Conservation (phyloP, 2,113 vertebrate species). For the Ailuropoda melanoleuca region DNA sequence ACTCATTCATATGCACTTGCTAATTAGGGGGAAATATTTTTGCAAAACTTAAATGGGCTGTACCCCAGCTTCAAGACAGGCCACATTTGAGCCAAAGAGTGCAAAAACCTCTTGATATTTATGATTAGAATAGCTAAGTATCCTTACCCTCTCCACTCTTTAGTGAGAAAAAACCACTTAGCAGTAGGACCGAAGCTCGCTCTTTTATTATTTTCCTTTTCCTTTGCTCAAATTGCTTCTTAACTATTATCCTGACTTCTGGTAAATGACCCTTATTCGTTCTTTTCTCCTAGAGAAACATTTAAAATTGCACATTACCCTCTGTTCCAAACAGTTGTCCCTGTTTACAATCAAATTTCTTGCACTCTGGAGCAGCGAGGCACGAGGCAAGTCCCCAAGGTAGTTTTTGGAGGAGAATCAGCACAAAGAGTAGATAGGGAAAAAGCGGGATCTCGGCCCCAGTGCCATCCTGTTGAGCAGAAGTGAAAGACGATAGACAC, state of each 20-base stretch:
- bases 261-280: not conserved
- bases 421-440: not conserved
- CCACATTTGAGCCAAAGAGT: not conserved
- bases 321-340: not conserved
- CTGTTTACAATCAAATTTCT: not conserved
- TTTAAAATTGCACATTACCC: not conserved
- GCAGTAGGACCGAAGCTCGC: not conserved
- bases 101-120: not conserved
- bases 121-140: slow-evolving; percentile 11
- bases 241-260: not conserved
- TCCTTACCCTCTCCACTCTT: not conserved
- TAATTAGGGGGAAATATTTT: slow-evolving; percentile 1
- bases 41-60: not conserved
- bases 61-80: not conserved
- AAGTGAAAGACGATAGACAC: not conserved
- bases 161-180: not conserved
- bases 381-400: not conserved
- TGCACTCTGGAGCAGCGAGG: not conserved
- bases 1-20: not conserved
- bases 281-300: slow-evolving; percentile 16
- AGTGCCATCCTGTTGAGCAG: not conserved
- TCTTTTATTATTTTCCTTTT: not conserved
- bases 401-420: not conserved
- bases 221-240: slow-evolving; percentile 5
- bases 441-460: not conserved